Evolutionary conservation across 1,140 invertebrate species (phyloP).

Genomic region (Cotesia chilonis): DNA sequence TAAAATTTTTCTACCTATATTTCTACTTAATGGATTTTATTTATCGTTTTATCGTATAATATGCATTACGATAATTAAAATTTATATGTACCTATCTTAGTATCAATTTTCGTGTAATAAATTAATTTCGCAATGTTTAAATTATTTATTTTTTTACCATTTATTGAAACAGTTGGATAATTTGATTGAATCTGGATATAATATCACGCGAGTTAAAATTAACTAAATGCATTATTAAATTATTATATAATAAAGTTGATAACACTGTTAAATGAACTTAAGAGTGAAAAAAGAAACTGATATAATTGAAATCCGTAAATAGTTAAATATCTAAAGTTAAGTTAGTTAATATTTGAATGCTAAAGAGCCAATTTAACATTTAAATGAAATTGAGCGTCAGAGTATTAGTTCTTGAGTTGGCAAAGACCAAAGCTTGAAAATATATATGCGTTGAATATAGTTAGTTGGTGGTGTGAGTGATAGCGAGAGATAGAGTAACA

Average conservation of each 20-base stretch:
- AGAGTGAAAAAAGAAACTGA: too few relatives aligned
- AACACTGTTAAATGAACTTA: too few relatives aligned
- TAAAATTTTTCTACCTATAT: not conserved
- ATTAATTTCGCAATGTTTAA: not conserved
- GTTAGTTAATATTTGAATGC: not conserved
- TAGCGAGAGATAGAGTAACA: not conserved
- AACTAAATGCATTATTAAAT: too few relatives aligned
- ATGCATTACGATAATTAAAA: too few relatives aligned
- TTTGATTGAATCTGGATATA: too few relatives aligned
- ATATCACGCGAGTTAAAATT: too few relatives aligned
- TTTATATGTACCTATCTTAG: not conserved
- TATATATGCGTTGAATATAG: not conserved
- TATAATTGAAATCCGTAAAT: not conserved
- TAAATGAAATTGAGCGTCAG: constrained; percentile 24
- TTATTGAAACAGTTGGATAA: too few relatives aligned
- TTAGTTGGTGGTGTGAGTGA: not conserved
- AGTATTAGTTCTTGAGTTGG: constrained; percentile 17
- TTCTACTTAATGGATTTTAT: too few relatives aligned
- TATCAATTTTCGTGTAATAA: not conserved
- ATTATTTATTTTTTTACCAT: not conserved
- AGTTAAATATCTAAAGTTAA: not conserved
- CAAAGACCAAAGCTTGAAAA: not conserved
- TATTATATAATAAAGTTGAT: too few relatives aligned
- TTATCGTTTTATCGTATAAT: too few relatives aligned
- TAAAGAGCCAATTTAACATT: constrained; percentile 7